Evolutionary conservation across 2,113 vertebrate species (phyloP).

Genomic region (Sporophila hypoxantha): DNA sequence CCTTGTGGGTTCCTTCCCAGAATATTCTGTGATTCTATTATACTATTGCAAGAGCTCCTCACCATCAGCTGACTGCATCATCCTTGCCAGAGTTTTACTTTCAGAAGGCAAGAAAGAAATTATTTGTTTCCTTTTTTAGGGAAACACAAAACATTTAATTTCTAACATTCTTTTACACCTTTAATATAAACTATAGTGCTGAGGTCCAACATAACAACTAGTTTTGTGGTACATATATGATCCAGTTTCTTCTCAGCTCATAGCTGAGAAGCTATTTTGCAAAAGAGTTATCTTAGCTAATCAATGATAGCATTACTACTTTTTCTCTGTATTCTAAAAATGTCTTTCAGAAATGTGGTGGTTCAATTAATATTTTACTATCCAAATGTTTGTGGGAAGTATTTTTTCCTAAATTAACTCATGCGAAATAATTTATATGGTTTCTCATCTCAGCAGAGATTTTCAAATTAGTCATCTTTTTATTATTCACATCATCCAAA

Average conservation of each 20-base stretch:
- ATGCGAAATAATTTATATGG: background rate
- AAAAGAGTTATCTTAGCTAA: background rate
- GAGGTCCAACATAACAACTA: background rate
- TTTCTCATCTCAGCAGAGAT: background rate
- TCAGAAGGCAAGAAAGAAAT: background rate
- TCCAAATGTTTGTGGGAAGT: background rate
- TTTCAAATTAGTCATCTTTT: constrained; percentile 33
- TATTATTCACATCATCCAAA: constrained; percentile 23
- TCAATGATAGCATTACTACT: background rate
- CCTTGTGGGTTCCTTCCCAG: background rate
- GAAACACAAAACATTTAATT: background rate
- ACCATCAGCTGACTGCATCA: background rate
- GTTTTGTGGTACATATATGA: background rate
- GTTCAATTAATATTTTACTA: constrained; percentile 20
- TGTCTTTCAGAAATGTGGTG: background rate
- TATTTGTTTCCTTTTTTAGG: background rate
- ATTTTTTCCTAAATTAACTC: constrained; percentile 1
- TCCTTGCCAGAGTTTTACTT: background rate
- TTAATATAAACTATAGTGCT: background rate
- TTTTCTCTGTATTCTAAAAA: background rate
- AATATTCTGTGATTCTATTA: background rate
- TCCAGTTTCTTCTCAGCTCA: background rate
- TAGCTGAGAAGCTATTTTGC: background rate
- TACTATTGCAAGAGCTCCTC: background rate
- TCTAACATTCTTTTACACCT: background rate